These are phyloP conservation scores for Conus canariensis DNA, from an alignment of 2,888 invertebrate genomes.

Conservation along the genomic window DNA sequence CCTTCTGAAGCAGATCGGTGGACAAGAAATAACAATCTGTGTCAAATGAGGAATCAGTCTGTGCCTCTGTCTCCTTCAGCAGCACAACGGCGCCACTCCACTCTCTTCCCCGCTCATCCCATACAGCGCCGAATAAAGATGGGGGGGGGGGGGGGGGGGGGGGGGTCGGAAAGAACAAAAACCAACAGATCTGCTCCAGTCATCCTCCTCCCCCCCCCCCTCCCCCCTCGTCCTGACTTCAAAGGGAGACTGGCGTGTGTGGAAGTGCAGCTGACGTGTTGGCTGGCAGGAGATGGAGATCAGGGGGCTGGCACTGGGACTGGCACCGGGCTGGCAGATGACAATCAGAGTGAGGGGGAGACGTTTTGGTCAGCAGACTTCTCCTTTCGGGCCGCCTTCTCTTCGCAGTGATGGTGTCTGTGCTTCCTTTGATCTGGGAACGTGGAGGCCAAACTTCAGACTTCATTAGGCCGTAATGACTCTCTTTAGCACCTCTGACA, in stretches of 20 bases:
- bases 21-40: background rate
- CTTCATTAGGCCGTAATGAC: conserved; percentile 32
- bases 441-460: background rate
- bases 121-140: background rate
- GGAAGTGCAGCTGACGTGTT: background rate
- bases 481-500: conserved; percentile 32
- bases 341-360: background rate
- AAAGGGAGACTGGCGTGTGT: background rate
- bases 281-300: background rate
- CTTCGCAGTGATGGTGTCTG: background rate
- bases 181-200: background rate
- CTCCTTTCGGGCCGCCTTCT: background rate
- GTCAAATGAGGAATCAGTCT: background rate
- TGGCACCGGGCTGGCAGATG: background rate
- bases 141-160: too few relatives aligned
- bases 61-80: background rate
- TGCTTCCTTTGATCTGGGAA: conserved; percentile 19
- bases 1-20: background rate
- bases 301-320: background rate
- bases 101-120: background rate
- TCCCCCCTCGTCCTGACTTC: background rate
- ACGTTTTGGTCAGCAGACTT: conserved; percentile 5
- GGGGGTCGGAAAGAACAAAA: background rate
- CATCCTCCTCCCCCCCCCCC: background rate
- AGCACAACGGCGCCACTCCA: background rate